Evolutionary conservation across 2,113 vertebrate genomes (phyloP).

Genomic region (Lophius piscatorius): DNA sequence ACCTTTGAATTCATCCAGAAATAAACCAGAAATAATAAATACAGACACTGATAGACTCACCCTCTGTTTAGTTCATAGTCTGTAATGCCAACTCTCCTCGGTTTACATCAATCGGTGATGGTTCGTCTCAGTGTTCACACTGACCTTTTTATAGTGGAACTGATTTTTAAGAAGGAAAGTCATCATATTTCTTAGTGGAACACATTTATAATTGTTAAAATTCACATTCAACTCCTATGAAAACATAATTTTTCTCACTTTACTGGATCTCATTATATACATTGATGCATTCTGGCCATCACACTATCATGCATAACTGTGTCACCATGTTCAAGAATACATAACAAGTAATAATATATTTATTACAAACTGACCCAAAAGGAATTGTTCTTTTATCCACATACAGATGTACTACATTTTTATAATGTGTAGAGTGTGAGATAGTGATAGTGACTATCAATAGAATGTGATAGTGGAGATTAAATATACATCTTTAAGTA

Average conservation of each 20-base stretch:
- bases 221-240: neutral
- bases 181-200: conserved; percentile 29
- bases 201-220: conserved; percentile 17
- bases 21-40: neutral
- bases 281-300: neutral
- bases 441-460: too few relatives aligned
- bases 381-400: neutral
- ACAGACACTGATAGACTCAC: conserved; percentile 1
- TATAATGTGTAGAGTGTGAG: too few relatives aligned
- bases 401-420: neutral
- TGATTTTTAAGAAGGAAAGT: conserved; percentile 27
- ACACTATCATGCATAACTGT: neutral
- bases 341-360: conserved; percentile 4
- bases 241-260: conserved; percentile 1
- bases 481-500: too few relatives aligned
- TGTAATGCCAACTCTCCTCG: conserved; percentile 45
- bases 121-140: conserved; percentile 35
- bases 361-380: neutral
- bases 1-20: conserved; percentile 25
- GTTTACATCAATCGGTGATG: conserved; percentile 60
- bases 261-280: conserved; percentile 9
- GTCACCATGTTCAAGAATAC: conserved; percentile 1
- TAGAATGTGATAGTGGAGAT: too few relatives aligned
- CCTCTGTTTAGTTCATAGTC: conserved; percentile 21
- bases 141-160: conserved; percentile 56